Evolutionary conservation across 1,140 invertebrate species (phyloP), one percentile per base, ranked within the genome.

Genomic region (Drosophila sucinea): DNA sequence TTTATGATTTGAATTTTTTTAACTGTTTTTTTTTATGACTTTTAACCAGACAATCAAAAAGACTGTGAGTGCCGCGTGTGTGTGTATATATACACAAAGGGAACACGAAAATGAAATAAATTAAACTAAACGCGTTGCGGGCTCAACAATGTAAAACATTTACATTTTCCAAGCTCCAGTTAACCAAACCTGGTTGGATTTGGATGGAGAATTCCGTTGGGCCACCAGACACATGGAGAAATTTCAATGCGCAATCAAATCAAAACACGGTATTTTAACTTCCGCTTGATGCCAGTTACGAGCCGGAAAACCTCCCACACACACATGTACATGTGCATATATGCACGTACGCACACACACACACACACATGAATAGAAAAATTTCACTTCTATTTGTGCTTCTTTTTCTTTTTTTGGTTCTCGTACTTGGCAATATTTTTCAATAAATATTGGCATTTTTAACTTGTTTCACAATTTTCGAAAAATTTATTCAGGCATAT

Each of bases 241-340:
- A 83, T 87, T 87, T 82, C 83, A 64, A 79, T 82, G 83, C 83
- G 75, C 83, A 86, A 86, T 86, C 83, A 86, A 86, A 86, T 86
- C 83, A 86, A 87, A 87, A 87, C 83, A 86, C 79, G 83, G 83
- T 82, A 51, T 87, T 86, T 86, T 87, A 86, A 86, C 83, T 86
- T 86, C 83, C 83, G 83, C 83, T 86, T 79, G 79, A 87, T 61
- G 76, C 83, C 79, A 83, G 83, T 83, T 86, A 79, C 76, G 67
- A 76, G 67, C 70, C 79, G 71, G 71, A 70, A 86, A 73, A 85
- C 77, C 57, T 62, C 35, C 67, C 32, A 30, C 8, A 60, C 64
- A 66, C 54, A 58, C 29, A 38, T 41, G 23, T 32, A 32, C 60
- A 51, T 60, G 25, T 32, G 65, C 7, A 44, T 4, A 17, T 8